These are phyloP conservation scores for Drosophila suboccidentalis DNA, from an alignment of 2,888 invertebrate species.

Conservation along the genomic window DNA sequence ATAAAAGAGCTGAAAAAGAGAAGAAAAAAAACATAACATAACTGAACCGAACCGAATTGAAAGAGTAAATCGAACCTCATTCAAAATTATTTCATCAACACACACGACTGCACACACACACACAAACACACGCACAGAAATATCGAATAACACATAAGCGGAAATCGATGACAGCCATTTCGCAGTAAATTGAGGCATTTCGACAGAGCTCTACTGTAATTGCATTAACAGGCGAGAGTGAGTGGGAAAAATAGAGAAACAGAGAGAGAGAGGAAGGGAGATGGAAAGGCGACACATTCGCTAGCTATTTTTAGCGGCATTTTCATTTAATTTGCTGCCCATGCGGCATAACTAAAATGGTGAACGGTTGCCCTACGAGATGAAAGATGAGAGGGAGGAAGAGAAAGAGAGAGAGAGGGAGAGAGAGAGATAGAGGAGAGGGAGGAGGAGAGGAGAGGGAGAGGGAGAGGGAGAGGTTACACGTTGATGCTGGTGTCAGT, in stretches of 20 bases:
- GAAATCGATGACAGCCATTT: slow-evolving; percentile 78
- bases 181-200: slow-evolving; percentile 76
- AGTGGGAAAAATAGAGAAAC: neutral
- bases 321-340: slow-evolving; percentile 77
- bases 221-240: slow-evolving; percentile 47
- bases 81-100: slow-evolving; percentile 66
- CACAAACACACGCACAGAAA: slow-evolving; percentile 29
- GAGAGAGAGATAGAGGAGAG: neutral
- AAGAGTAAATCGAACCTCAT: slow-evolving; percentile 62
- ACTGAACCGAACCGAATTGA: slow-evolving; percentile 32
- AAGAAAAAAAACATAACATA: slow-evolving; percentile 25
- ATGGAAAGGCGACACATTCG: slow-evolving; percentile 54
- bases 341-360: slow-evolving; percentile 73
- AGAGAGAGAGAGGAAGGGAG: neutral
- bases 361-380: slow-evolving; percentile 48
- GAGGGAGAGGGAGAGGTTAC: neutral
- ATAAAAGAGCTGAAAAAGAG: slow-evolving; percentile 50
- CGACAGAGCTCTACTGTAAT: slow-evolving; percentile 65
- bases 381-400: slow-evolving; percentile 21
- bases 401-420: neutral
- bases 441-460: neutral
- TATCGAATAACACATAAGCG: slow-evolving; percentile 68
- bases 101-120: slow-evolving; percentile 42
- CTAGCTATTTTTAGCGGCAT: slow-evolving; percentile 72
- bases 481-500: slow-evolving; percentile 15